Base-by-base conservation (phyloP, 2,888 invertebrate species). In the Automeris io region DNA sequence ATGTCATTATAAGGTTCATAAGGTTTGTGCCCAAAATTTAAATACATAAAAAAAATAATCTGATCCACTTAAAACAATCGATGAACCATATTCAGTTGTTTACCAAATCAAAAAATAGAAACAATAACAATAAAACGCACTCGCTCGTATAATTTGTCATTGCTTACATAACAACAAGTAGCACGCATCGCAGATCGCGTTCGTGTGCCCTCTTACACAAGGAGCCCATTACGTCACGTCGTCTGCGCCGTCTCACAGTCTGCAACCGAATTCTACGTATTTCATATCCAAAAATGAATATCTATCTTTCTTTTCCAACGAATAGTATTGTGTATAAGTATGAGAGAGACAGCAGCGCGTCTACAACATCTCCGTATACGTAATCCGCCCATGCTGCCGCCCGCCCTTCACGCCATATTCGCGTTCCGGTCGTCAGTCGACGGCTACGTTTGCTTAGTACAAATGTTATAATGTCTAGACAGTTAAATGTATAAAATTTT, bases 201-300 rank as follows among this genome's bases (percentile, higher is more conserved):
- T 62, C 58, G 61, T 54, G 52, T 43, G 55, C 66, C 64, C 63
- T 64, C 62, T 70, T 66, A 29, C 34, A 67, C 70, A 72, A 74
- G 70, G 72, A 64, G 68, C 59, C 61, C 43, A 58, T 80, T 74
- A 80, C 78, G 80, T 79, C 74, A 80, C 40, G 53, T 71, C 51
- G 70, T 70, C 70, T 65, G 65, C 57, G 71, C 52, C 76, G 80
- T 63, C 79, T 62, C 58, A 69, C 67, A 64, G 79, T 78, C 80
- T 79, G 68, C 66, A 56, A 40, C 42, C 48, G 47, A 62, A 39
- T 44, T 35, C 23, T 41, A 43, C 45, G 29, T 39, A 29, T 34
- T 26, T 25, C 11, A 37, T 31, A 34, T 33, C 43, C 40, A 40
- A 26, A 43, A 24, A 24, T 11, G 24, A 24, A 26, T 26, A 43